Evolutionary conservation across 2,888 invertebrate species (phyloP), one percentile per base, ranked within the genome.

Genomic region (Brachynemurus nebulosus): DNA sequence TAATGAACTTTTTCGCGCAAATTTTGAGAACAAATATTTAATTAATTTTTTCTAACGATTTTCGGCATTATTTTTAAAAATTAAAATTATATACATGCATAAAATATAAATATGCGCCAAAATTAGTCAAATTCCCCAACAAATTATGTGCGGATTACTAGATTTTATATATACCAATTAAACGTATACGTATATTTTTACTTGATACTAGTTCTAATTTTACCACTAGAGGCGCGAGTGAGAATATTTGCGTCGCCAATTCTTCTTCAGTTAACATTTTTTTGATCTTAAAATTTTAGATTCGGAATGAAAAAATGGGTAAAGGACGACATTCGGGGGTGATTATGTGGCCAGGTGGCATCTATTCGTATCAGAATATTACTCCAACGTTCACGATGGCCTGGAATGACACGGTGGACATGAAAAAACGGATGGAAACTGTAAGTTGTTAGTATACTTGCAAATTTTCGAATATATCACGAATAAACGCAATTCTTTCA

Each of bases 311-410:
- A 61, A 60, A 66, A 53, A 52, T 56, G 11, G 70, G 67, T 6
- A 52, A 58, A 7, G 66, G 64, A 18, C 66, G 76, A 40, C 62
- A 69, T 51, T 78, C 78, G 45, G 83, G 78, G 1, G 66, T 69
- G 3, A 70, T 79, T 65, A 80, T 80, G 76, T 84, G 82, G 82
- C 79, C 80, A 3, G 81, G 81, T 1, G 64, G 68, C 40, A 57
- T 66, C 25, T 74, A 66, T 50, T 51, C 62, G 8, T 78, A 76
- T 53, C 63, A 68, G 43, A 63, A 65, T 11, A 66, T 63, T 11
- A 59, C 59, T 30, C 66, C 72, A 19, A 70, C 70, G 1, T 66
- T 70, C 53, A 46, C 53, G 4, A 52, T 64, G 52, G 55, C 52
- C 3, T 76, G 66, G 54, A 59, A 70, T 47, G 43, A 50, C 4